Percentiles rank a stretch among this genome's conserved stretches.
Evolutionary conservation across 2,113 vertebrate genomes (phyloP).

Genomic region (Actenoides lindsayi): DNA sequence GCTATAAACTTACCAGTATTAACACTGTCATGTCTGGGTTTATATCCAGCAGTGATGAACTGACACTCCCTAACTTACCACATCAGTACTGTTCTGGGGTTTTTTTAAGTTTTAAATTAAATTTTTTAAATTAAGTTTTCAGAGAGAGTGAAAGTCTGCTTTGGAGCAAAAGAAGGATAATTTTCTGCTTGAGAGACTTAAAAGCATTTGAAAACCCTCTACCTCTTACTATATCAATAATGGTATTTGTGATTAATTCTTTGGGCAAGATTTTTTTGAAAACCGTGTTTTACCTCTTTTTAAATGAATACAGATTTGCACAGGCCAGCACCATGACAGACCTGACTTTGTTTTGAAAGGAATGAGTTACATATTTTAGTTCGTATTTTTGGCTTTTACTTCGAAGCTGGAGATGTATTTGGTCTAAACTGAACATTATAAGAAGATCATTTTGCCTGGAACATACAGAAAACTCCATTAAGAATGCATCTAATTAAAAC

Average conservation of each 20-base stretch:
- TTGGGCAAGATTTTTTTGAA: background rate
- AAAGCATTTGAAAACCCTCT: background rate
- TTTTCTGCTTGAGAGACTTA: background rate
- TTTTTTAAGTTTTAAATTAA: too few relatives aligned
- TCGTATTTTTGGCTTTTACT: background rate
- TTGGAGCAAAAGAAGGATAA: background rate
- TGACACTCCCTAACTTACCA: background rate
- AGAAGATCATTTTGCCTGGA: background rate
- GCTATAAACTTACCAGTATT: background rate
- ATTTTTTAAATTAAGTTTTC: background rate
- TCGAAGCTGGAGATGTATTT: background rate
- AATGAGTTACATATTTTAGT: background rate
- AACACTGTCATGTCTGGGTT: background rate
- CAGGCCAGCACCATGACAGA: background rate
- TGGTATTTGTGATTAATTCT: background rate
- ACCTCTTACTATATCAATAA: background rate
- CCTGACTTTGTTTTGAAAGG: background rate
- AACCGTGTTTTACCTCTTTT: background rate
- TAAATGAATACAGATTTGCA: background rate
- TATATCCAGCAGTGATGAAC: background rate
- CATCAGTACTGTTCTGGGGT: background rate
- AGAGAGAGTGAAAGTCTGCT: background rate
- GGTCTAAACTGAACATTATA: background rate
- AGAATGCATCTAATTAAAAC: background rate
- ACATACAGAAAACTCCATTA: background rate